Percentiles rank a stretch among this genome's conserved stretches.
These are phyloP conservation scores for Saguinus imperator DNA, from an alignment of 2,113 vertebrate species.

Conservation along the genomic window DNA sequence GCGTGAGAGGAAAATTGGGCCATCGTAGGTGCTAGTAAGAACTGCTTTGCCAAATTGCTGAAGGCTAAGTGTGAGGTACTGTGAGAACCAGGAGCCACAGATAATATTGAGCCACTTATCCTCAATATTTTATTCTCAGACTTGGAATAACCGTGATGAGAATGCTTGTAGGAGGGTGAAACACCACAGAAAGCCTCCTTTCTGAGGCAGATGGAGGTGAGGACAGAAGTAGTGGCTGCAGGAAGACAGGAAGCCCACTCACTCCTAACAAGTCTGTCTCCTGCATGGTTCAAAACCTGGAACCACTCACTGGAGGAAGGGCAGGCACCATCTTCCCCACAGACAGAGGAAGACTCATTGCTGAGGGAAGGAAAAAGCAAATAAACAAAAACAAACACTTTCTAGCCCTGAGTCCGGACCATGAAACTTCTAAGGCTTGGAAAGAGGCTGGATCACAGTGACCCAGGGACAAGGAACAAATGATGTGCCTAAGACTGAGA, in stretches of 20 bases:
- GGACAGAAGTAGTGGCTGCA: no score
- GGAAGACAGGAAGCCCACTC: neutral
- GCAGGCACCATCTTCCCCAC: neutral
- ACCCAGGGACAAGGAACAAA: neutral
- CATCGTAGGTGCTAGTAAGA: neutral
- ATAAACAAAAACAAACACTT: neutral
- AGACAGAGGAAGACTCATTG: neutral
- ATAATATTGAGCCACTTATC: neutral
- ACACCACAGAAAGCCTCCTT: neutral
- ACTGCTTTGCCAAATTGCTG: neutral
- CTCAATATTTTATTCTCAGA: neutral
- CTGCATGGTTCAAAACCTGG: neutral
- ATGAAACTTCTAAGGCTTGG: neutral
- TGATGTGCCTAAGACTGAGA: neutral
- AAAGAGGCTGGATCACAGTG: neutral
- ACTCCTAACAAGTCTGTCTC: neutral
- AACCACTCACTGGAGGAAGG: neutral
- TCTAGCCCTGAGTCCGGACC: no score
- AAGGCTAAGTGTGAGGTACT: neutral
- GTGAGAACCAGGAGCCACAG: neutral
- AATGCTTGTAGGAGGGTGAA: neutral
- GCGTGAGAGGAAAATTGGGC: neutral
- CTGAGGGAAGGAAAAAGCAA: neutral
- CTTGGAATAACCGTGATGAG: neutral
- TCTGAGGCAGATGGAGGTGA: fast-evolving